Evolutionary conservation across 1,140 invertebrate genomes (phyloP).

Genomic region (Kradibia gibbosae): DNA sequence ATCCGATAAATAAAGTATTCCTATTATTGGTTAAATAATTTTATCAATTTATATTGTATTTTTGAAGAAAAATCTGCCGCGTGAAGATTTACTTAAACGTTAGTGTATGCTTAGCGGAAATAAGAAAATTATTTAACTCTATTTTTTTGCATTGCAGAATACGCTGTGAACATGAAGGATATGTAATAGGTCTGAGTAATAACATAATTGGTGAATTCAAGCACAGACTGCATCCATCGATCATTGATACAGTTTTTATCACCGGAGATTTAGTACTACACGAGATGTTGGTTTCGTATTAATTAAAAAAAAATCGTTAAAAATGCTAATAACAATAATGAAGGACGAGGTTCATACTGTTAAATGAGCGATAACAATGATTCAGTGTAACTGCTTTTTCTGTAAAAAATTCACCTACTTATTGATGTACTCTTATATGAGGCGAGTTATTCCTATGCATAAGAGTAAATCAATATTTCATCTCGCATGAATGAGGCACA

Average conservation of each 20-base stretch:
- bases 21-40: too few relatives aligned
- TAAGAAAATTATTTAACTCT: too few relatives aligned
- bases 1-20: too few relatives aligned
- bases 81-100: too few relatives aligned
- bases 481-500: constrained; percentile 25
- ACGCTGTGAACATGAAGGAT: constrained; percentile 62
- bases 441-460: not conserved
- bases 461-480: not conserved
- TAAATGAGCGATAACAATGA: not conserved
- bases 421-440: not conserved
- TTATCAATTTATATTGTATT: too few relatives aligned
- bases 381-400: not conserved
- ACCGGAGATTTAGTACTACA: constrained; percentile 66
- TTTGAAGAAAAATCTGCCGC: too few relatives aligned
- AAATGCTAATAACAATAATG: not conserved
- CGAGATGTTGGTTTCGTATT: constrained; percentile 33
- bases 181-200: constrained; percentile 65
- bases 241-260: constrained; percentile 65
- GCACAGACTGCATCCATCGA: constrained; percentile 61
- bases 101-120: too few relatives aligned
- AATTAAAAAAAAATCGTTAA: not conserved
- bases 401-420: not conserved
- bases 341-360: not conserved
- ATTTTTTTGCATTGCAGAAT: constrained; percentile 63
- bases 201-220: constrained; percentile 69